Evolutionary conservation across 2,113 vertebrate genomes (phyloP), one percentile per base, ranked within the genome.

Genomic region (Coracopsis vasa): DNA sequence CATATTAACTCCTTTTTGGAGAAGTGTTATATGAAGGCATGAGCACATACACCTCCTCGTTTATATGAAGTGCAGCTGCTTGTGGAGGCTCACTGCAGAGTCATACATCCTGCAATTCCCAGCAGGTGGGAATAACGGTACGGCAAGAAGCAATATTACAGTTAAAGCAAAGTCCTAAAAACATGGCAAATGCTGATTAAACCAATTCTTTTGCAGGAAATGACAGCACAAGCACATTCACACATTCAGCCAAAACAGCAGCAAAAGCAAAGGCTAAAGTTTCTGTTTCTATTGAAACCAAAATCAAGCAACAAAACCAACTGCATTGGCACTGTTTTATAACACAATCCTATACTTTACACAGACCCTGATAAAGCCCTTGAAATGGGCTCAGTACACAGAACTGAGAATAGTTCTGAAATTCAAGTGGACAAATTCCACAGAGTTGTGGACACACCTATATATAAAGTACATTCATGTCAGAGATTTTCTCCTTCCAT

Each of bases 401-500:
- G 58, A 67, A 73, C 12, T 21, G 29, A 65, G 24, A 19, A 23
- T 39, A 27, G 27, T n/a, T 90, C 54, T 67, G 16, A n/a, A 75
- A 28, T 8, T 17, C n/a, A 33, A 27, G 23, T 80, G 56, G n/a
- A 60, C 19, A 87, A 80, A 77, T 48, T 29, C 53, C 42, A 23
- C 6, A 12, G 28, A 48, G n/a, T 9, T 41, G 9, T 0, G 82
- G 42, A 41, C 31, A 47, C 6, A 16, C 3, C 45, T 58, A 16
- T 27, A 5, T 8, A 2, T 8, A 73, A 71, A 0, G 0, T 31
- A 35, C 47, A 77, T 15, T 72, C 42, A 7, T 7, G 19, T 2
- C 11, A 27, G 7, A 0, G 4, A 16, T 37, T 28, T 73, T 16
- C 51, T 51, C 14, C n/a, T 65, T 51, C 39, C 37, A 37, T 2